Base-by-base conservation (phyloP, 2,888 invertebrate genomes). In the Acronicta alni region DNA sequence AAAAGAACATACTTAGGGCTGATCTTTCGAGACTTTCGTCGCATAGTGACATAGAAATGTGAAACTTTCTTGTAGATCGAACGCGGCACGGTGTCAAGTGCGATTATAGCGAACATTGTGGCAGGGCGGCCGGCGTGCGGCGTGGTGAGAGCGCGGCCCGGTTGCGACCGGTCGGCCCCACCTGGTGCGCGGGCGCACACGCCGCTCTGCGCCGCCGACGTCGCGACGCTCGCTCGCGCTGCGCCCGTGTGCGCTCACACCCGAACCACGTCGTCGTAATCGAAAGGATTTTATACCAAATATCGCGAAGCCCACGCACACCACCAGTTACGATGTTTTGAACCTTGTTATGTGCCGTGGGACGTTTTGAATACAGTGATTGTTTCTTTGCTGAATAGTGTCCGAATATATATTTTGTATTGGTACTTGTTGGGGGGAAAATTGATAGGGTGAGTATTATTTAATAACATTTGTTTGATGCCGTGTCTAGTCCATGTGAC, bases 101-200 rank as follows among this genome's bases (percentile, higher is more conserved):
- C 89, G 92, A 90, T 91, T 91, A 91, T 89, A 89, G 89, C 80
- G 83, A 86, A 87, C 83, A 81, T 80, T 77, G 89, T 84, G 87
- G 89, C 86, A 88, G 86, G 88, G 90, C 86, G 86, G 80, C 74
- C 79, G 74, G 79, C 75, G 77, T 65, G 75, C 69, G 77, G 86
- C 81, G 81, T 84, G 92, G 92, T 89, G 92, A 91, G 92, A 92
- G 92, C 87, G 90, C 89, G 92, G 89, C 92, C 93, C 90, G 91
- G 87, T 92, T 92, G 92, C 91, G 93, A 92, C 93, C 93, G 93
- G 93, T 92, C 92, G 92, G 89, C 91, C 91, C 93, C 92, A 87
- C 92, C 88, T 77, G 79, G 81, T 61, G 67, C 87, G 88, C 85
- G 82, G 81, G 89, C 89, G 89, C 90, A 88, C 86, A 89, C 80